Evolutionary conservation across 2,113 vertebrate genomes (phyloP).

Genomic region (Psammodynastes pulverulentus): DNA sequence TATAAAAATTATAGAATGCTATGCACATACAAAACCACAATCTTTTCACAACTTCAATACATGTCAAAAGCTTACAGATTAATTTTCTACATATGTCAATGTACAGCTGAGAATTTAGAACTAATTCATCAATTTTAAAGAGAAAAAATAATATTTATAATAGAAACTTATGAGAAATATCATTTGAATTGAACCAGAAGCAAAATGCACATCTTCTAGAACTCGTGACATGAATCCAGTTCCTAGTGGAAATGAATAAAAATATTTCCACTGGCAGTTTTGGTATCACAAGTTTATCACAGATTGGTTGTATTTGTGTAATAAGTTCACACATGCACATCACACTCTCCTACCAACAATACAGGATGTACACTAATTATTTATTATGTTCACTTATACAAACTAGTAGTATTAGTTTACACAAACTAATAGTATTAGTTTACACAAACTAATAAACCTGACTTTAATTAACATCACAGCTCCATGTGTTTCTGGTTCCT

Average conservation of each 20-base stretch:
- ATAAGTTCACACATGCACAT: neutral
- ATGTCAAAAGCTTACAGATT: neutral
- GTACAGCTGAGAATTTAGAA: neutral
- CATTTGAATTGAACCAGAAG: neutral
- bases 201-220: neutral
- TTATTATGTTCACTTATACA: neutral
- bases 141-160: neutral
- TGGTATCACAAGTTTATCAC: neutral
- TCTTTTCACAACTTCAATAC: neutral
- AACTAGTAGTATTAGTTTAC: neutral
- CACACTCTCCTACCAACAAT: neutral
- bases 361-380: neutral
- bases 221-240: neutral
- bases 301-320: neutral
- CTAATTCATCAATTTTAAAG: neutral
- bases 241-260: neutral
- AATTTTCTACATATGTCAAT: neutral
- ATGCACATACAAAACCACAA: neutral
- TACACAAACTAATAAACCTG: neutral
- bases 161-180: neutral
- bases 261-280: neutral
- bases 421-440: neutral
- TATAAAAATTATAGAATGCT: neutral
- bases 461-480: neutral
- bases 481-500: neutral